Evolutionary conservation across 2,888 invertebrate genomes (phyloP).

Genomic region (Esperia sulphurella): DNA sequence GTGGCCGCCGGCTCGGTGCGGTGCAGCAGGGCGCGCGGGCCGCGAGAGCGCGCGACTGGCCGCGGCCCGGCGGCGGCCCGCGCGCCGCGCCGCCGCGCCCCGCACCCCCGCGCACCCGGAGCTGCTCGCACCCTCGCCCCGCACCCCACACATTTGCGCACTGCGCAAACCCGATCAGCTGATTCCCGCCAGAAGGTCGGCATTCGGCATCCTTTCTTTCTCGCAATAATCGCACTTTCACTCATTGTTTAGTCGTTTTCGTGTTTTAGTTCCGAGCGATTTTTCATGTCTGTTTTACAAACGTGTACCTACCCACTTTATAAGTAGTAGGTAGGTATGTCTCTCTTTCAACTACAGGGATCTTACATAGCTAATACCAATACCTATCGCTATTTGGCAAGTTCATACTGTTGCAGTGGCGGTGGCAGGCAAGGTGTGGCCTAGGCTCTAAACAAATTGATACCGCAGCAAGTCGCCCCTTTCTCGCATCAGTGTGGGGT

Average conservation of each 20-base stretch:
- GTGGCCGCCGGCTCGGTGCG: slow-evolving; percentile 24
- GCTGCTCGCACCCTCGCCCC: slow-evolving; percentile 23
- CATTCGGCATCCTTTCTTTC: slow-evolving; percentile 31
- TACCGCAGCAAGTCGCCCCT: too few relatives aligned
- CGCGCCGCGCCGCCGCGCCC: slow-evolving; percentile 26
- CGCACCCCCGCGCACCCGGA: slow-evolving; percentile 17
- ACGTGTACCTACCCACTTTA: too few relatives aligned
- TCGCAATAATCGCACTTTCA: slow-evolving; percentile 38
- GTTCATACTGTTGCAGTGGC: too few relatives aligned
- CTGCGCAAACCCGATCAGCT: slow-evolving; percentile 77
- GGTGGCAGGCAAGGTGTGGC: too few relatives aligned
- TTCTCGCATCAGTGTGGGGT: too few relatives aligned
- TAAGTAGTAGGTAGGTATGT: too few relatives aligned
- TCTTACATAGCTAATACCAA: too few relatives aligned
- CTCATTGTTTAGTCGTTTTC: slow-evolving; percentile 18
- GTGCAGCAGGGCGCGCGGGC: slow-evolving; percentile 31
- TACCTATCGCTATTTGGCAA: too few relatives aligned
- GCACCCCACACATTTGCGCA: slow-evolving; percentile 69
- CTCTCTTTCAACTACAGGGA: too few relatives aligned
- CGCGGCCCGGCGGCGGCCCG: slow-evolving; percentile 30
- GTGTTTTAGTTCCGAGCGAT: too few relatives aligned
- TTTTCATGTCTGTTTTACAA: too few relatives aligned
- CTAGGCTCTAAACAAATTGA: too few relatives aligned
- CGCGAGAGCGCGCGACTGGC: slow-evolving; percentile 39
- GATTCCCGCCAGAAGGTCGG: slow-evolving; percentile 75